phyloP scores from a whole-genome alignment of 2,113 vertebrate species.

The Sinocyclocheilus anshuiensis region DNA sequence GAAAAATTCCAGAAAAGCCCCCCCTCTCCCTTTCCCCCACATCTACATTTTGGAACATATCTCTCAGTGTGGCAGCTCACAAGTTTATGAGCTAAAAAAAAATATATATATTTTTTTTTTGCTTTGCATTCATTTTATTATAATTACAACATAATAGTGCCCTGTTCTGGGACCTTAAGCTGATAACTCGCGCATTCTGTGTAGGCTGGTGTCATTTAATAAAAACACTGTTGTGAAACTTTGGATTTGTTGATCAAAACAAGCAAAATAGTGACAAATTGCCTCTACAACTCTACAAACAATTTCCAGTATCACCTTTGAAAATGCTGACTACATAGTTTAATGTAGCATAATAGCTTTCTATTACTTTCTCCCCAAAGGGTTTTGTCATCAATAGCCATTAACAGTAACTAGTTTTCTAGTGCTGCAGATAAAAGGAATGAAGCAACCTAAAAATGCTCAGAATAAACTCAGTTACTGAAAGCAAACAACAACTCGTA shows the following conservation, averaged over 20 bases:
- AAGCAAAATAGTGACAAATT: neutral
- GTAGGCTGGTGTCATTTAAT: constrained; percentile 9
- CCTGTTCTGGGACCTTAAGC: neutral
- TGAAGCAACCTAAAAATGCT: neutral
- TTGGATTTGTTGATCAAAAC: neutral
- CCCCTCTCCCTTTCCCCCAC: too few species aligned
- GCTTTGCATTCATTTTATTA: neutral
- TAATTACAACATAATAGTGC: neutral
- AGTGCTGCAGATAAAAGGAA: neutral
- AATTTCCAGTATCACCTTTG: constrained; percentile 2
- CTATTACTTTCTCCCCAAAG: neutral
- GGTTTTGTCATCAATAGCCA: neutral
- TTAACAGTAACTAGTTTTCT: constrained; percentile 9
- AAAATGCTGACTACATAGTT: neutral
- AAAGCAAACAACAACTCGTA: neutral
- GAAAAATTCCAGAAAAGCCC: too few species aligned
- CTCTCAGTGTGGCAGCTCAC: neutral
- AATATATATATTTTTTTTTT: neutral
- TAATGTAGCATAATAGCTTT: neutral
- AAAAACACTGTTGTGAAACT: constrained; percentile 8
- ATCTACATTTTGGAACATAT: too few species aligned
- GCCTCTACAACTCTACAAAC: neutral
- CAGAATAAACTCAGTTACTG: neutral
- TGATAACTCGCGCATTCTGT: neutral
- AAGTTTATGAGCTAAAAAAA: neutral